phyloP scores from a whole-genome alignment of 2,113 vertebrate genomes.

The Thomomys bottae region DNA sequence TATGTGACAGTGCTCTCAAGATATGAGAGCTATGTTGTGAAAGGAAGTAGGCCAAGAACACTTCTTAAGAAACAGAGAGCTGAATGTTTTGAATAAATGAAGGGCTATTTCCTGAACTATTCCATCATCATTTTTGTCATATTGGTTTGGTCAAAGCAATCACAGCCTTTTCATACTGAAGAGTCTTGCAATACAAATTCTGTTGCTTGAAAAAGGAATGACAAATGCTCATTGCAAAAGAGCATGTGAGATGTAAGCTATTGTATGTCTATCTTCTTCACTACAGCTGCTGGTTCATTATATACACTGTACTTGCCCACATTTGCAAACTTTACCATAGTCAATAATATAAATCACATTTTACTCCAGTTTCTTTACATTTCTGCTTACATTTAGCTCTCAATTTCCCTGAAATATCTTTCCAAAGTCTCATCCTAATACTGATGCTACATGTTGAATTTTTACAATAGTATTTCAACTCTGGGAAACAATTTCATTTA shows the following conservation, averaged over 20 bases:
- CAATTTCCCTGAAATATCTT: not conserved
- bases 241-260: not conserved
- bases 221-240: not conserved
- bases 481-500: not conserved
- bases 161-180: not conserved
- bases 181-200: not conserved
- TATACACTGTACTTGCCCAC: too few species aligned
- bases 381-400: not conserved
- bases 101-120: not conserved
- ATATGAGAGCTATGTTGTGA: not conserved
- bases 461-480: not conserved
- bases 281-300: not conserved
- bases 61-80: not conserved
- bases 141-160: not conserved
- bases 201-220: not conserved
- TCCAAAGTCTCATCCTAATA: not conserved
- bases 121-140: not conserved
- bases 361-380: not conserved
- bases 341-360: not conserved
- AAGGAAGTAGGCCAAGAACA: not conserved
- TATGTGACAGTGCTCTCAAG: not conserved
- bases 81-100: not conserved
- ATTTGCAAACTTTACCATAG: not conserved
- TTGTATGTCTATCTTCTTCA: not conserved
- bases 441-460: not conserved